Conservation (phyloP, 2,888 invertebrate species). For the Drosophila fungiperda region DNA sequence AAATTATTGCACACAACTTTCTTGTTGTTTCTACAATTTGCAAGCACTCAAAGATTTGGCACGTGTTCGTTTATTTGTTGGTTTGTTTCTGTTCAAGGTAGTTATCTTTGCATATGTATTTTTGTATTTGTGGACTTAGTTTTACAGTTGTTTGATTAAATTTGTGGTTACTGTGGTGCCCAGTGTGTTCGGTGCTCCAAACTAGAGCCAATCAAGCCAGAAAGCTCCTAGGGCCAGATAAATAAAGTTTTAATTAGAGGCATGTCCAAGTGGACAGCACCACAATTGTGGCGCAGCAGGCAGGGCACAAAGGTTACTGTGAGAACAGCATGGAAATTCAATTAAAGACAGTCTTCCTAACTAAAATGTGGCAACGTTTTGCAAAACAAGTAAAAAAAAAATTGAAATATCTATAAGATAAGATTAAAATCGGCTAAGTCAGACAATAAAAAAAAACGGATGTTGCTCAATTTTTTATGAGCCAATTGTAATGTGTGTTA, state of each 20-base stretch:
- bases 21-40: slow-evolving; percentile 53
- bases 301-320: slow-evolving; percentile 3
- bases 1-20: slow-evolving; percentile 68
- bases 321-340: slow-evolving; percentile 52
- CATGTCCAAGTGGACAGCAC: slow-evolving; percentile 35
- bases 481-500: not conserved
- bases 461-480: slow-evolving; percentile 11
- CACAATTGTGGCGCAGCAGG: not conserved
- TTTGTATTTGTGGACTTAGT: slow-evolving; percentile 35
- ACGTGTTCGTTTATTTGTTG: slow-evolving; percentile 37
- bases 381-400: not conserved
- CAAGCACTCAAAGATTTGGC: slow-evolving; percentile 49
- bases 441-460: slow-evolving; percentile 36
- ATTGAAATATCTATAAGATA: slow-evolving; percentile 8
- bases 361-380: slow-evolving; percentile 18
- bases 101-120: slow-evolving; percentile 20
- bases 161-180: slow-evolving; percentile 55
- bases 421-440: slow-evolving; percentile 25
- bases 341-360: slow-evolving; percentile 30
- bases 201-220: slow-evolving; percentile 40
- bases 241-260: slow-evolving; percentile 73
- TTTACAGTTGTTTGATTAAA: slow-evolving; percentile 70
- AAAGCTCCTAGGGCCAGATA: slow-evolving; percentile 26
- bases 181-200: slow-evolving; percentile 4
- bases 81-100: slow-evolving; percentile 29